phyloP scores from a whole-genome alignment of 2,113 vertebrate genomes.

The Grammomys dolichurus region DNA sequence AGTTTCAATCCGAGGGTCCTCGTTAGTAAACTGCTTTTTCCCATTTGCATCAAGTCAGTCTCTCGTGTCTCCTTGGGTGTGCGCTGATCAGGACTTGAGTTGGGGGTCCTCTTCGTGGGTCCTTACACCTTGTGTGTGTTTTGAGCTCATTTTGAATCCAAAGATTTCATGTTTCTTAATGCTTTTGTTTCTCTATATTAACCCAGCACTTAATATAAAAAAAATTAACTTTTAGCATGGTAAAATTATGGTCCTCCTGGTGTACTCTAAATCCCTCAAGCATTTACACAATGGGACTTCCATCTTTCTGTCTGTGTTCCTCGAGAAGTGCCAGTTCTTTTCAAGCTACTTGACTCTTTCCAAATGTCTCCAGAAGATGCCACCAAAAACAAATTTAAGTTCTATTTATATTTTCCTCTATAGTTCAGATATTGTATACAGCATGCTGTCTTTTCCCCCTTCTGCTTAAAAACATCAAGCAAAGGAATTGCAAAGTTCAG shows the following conservation, averaged over 20 bases:
- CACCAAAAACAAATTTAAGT: slow-evolving; percentile 14
- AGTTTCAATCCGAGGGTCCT: no score
- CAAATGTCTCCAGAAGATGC: not conserved
- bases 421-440: not conserved
- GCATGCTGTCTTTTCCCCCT: not conserved
- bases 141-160: slow-evolving; percentile 53
- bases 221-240: not conserved
- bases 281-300: not conserved
- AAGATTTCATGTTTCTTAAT: not conserved
- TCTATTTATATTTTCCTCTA: slow-evolving; percentile 11
- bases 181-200: slow-evolving; percentile 5
- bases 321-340: not conserved
- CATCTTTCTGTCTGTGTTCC: not conserved
- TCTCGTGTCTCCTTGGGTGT: no score
- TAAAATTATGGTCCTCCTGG: slow-evolving; percentile 2
- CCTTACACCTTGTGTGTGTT: not conserved
- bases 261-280: slow-evolving; percentile 5
- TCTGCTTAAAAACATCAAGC: not conserved
- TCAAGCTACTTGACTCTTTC: slow-evolving; percentile 30
- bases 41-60: no score
- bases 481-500: slow-evolving; percentile 29
- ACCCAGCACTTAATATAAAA: slow-evolving; percentile 27
- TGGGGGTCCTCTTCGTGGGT: no score
- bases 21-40: no score
- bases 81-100: no score